Base-by-base conservation (phyloP, 2,888 invertebrate species). In the Dendrolimus pini region DNA sequence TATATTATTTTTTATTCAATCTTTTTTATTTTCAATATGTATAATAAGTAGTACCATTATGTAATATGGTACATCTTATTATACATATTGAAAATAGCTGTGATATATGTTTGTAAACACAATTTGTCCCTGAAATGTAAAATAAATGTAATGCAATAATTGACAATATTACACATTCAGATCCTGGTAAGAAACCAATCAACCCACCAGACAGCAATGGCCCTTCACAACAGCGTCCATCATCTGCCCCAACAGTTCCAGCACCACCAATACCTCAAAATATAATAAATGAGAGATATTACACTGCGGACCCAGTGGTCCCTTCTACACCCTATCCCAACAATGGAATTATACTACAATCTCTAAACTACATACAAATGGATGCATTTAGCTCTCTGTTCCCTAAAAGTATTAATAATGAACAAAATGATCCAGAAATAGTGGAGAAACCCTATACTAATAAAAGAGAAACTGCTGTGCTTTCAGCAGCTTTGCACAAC, bases 351-450 rank as follows among this genome's bases (percentile, higher is more conserved):
- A 84, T 91, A 63, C 72, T 89, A 12, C 81, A 88, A 62, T 90
- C 91, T 41, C 77, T 91, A 1, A 91, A 91, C 66, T 91, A 90
- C 62, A 88, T 91, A 60, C 87, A 91, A 71, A 87, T 91, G 85
- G 90, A 90, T 78, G 86, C 85, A 18, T 82, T 91, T 66, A 90
- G 85, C 71, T 83, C 84, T 56, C 62, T 89, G 54, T 89, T 89
- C 64, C 69, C 76, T 59, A 78, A 77, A 60, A 69, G 68, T 62
- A 65, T 61, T 61, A 65, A 63, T 54, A 66, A 61, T 62, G 64
- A 68, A 56, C 61, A 68, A 60, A 63, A 59, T 0, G 64, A 68
- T 8, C 47, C 47, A 57, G 60, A 65, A 56, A 52, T 41, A 52
- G 70, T 76, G 57, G 78, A 77, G 53, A 79, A 72, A 59, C 56